phyloP scores from a whole-genome alignment of 2,113 vertebrate genomes.

The Oxygymnocypris stewartii region DNA sequence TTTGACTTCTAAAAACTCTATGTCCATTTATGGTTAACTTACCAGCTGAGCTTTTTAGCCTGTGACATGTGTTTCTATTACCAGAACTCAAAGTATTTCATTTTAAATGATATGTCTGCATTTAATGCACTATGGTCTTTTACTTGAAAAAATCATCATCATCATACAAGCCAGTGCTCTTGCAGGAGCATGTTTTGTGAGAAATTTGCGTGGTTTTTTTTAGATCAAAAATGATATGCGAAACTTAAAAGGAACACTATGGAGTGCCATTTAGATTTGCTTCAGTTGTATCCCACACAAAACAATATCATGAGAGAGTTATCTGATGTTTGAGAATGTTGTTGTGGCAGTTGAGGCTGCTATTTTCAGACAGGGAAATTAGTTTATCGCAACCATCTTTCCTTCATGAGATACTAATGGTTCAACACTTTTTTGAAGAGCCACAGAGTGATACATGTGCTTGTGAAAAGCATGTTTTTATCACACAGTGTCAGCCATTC shows the following conservation, averaged over 20 bases:
- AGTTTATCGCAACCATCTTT: background rate
- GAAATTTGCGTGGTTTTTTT: background rate
- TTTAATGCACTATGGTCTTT: background rate
- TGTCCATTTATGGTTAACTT: conserved; percentile 27
- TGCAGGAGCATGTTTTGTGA: background rate
- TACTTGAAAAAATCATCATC: background rate
- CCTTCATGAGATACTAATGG: background rate
- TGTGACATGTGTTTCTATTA: background rate
- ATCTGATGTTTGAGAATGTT: conserved; percentile 29
- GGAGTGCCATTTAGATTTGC: background rate
- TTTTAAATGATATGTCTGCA: background rate
- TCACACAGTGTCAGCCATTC: background rate
- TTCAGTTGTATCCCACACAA: background rate
- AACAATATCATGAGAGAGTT: conserved; percentile 16
- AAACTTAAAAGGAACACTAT: background rate
- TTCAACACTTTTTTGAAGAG: conserved; percentile 4
- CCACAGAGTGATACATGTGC: background rate
- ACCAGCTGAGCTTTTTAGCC: background rate
- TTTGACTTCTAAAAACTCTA: background rate
- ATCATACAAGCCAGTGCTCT: background rate
- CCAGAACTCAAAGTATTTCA: background rate
- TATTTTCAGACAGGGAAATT: conserved; percentile 20
- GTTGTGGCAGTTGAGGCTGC: background rate
- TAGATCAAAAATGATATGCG: background rate
- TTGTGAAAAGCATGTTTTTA: background rate